Conservation (phyloP, 2,888 invertebrate genomes). For the Spicauda simplicius region DNA sequence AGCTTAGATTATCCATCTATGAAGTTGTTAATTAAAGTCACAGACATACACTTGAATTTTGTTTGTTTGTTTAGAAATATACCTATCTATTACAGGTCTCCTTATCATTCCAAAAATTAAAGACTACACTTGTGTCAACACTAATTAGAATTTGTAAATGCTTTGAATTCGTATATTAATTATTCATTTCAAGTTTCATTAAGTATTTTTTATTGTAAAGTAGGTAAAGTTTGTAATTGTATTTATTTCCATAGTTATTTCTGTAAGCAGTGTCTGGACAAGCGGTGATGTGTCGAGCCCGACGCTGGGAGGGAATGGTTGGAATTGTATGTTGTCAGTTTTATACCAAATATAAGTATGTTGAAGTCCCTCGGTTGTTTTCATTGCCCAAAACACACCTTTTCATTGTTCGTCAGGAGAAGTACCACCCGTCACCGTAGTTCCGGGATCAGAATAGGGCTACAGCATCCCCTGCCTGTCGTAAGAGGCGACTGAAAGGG, state of each 20-base stretch:
- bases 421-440: no score
- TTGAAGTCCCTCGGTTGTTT: neutral
- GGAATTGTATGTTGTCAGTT: slow-evolving; percentile 10
- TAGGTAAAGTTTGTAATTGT: neutral
- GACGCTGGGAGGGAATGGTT: neutral
- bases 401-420: no score
- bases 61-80: no score
- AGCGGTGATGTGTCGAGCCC: neutral
- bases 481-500: no score
- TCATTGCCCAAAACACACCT: no score
- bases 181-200: neutral
- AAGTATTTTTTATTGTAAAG: neutral
- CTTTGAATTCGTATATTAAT: neutral
- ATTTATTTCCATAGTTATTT: neutral
- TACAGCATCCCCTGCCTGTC: no score
- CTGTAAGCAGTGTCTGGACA: neutral
- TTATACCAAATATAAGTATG: slow-evolving; percentile 13
- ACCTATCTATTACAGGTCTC: no score
- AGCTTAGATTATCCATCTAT: no score
- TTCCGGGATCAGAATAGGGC: no score
- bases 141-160: neutral
- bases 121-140: neutral
- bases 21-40: no score
- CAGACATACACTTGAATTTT: no score
- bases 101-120: no score